Base-by-base conservation (phyloP, 2,797 vertebrate species). In the Platyrinchus mystaceus region DNA sequence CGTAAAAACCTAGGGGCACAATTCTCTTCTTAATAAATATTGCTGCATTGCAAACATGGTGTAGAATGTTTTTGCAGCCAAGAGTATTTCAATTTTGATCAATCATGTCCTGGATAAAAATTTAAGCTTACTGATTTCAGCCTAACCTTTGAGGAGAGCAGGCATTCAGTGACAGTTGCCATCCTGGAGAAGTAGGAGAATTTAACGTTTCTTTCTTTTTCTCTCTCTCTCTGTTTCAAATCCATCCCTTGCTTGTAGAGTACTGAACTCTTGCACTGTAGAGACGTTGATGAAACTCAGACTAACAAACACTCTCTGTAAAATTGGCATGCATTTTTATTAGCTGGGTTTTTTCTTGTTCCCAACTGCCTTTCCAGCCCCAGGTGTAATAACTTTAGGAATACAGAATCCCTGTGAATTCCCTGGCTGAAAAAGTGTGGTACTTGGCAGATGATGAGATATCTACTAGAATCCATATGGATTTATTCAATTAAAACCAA, bases 401-500 rank as follows among this genome's bases (percentile, higher is more conserved):
- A 87, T 36, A 53, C 14, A 66, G 53, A 90, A 90, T 64, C 18
- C 22, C 23, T 60, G 27, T 64, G 20, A 87, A 95, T 83, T 87
- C 84, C 56, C 78, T 71, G 56, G 24, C 30, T 84, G 49, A 44
- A 80, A 55, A 92, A 74, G 17, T 55, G 24, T 90, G 11, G n/a
- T 68, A 78, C 15, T 37, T 91, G 41, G 24, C 75, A 90, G 68
- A 68, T 71, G 71, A 93, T 88, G 83, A 93, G 69, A 50, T 74
- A 87, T 55, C 56, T 74, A 47, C 44, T 46, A 60, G 73, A 92
- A 80, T 3, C 78, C 84, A 53, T 68, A 89, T 24, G 90, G 84
- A 89, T 87, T 96, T 90, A 90, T 85, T 95, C 58, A 95, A 93
- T 97, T 95, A 94, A 95, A 89, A 90, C 18, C 5, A 71, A 44